phyloP scores from a whole-genome alignment of 1,140 invertebrate species.

The Ceratina australensis region DNA sequence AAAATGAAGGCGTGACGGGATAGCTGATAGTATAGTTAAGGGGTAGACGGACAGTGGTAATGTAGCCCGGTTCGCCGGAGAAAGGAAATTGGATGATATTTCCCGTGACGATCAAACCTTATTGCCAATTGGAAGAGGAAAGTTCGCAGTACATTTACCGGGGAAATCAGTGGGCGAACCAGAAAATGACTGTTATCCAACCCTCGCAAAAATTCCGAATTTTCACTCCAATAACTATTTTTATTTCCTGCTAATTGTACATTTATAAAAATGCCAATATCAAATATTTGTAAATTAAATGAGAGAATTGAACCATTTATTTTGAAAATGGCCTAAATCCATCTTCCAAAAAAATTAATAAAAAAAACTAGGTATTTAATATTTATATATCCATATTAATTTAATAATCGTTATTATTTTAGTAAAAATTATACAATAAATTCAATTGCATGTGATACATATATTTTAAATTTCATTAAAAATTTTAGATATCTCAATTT shows the following conservation, averaged over 20 bases:
- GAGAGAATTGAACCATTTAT: too few relatives aligned
- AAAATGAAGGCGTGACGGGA: slow-evolving; percentile 36
- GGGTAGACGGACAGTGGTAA: slow-evolving; percentile 56
- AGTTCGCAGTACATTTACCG: slow-evolving; percentile 75
- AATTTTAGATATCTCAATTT: too few relatives aligned
- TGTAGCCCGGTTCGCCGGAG: slow-evolving; percentile 48
- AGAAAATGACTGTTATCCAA: slow-evolving; percentile 62
- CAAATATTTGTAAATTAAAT: too few relatives aligned
- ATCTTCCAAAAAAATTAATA: too few relatives aligned
- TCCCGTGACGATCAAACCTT: slow-evolving; percentile 78
- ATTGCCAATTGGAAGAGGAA: slow-evolving; percentile 78
- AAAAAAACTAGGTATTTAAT: too few relatives aligned
- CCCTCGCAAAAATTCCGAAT: slow-evolving; percentile 44
- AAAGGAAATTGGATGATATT: slow-evolving; percentile 79
- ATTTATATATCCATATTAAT: too few relatives aligned
- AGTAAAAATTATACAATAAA: too few relatives aligned
- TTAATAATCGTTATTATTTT: too few relatives aligned
- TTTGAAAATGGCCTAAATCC: too few relatives aligned
- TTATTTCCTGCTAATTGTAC: background rate
- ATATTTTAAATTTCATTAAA: too few relatives aligned
- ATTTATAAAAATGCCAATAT: too few relatives aligned
- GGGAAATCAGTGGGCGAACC: slow-evolving; percentile 66
- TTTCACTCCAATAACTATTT: slow-evolving; percentile 12
- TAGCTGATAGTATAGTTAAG: slow-evolving; percentile 54
- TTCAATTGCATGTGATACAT: too few relatives aligned